Conservation (phyloP, 2,888 invertebrate species). For the Urechis unicinctus region DNA sequence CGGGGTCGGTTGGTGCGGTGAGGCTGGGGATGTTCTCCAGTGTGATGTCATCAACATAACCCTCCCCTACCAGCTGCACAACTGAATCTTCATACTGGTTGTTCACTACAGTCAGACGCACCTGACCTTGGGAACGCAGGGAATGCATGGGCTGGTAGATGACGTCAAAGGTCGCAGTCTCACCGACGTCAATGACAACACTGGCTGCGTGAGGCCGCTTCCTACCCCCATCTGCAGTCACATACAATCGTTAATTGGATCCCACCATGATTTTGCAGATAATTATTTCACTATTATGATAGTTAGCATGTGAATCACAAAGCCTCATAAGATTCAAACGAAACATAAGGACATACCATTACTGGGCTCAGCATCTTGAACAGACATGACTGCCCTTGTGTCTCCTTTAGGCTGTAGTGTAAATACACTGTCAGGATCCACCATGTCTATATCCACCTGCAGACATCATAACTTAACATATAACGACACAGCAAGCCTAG, state of each 20-base stretch:
- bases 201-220: conserved; percentile 43
- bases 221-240: not conserved
- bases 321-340: too few relatives aligned
- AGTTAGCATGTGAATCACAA: not conserved
- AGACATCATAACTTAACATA: too few relatives aligned
- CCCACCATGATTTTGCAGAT: conserved; percentile 3
- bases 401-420: conserved; percentile 30
- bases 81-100: conserved; percentile 59
- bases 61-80: conserved; percentile 53
- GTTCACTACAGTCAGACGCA: conserved; percentile 54
- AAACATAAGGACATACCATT: too few relatives aligned
- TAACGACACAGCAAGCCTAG: too few relatives aligned
- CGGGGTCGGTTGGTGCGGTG: conserved; percentile 25
- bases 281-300: not conserved
- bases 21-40: conserved; percentile 50
- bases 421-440: conserved; percentile 46
- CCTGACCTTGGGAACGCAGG: conserved; percentile 39
- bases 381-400: conserved; percentile 27
- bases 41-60: conserved; percentile 53
- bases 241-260: not conserved
- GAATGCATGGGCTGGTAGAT: conserved; percentile 34
- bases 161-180: conserved; percentile 39
- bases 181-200: conserved; percentile 40
- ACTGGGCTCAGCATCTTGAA: too few relatives aligned
- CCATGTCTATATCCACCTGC: conserved; percentile 47